phyloP scores from a whole-genome alignment of 1,140 invertebrate species.

The Drosophila erecta region DNA sequence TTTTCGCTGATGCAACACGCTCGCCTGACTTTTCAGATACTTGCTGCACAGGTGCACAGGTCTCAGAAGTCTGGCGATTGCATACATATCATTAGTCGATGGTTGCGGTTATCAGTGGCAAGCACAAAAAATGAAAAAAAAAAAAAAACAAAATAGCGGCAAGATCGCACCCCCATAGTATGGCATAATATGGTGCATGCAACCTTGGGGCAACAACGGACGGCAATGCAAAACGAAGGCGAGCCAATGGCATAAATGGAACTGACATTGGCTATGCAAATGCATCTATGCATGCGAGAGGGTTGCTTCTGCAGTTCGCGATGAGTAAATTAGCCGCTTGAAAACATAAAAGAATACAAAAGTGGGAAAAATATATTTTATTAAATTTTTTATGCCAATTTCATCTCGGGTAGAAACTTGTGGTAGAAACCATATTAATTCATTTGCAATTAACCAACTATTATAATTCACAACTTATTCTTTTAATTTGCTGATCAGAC shows the following conservation, averaged over 20 bases:
- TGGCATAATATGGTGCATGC: constrained; percentile 64
- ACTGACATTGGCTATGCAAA: constrained; percentile 68
- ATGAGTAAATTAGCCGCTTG: not conserved
- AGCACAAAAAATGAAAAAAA: not conserved
- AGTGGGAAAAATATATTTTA: not conserved
- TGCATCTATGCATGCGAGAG: constrained; percentile 58
- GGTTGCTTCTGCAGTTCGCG: constrained; percentile 13
- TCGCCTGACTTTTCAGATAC: constrained; percentile 4
- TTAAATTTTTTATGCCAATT: too few species aligned
- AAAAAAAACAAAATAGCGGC: constrained; percentile 20
- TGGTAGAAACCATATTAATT: too few species aligned
- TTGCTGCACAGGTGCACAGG: not conserved
- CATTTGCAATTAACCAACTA: too few species aligned
- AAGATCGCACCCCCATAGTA: constrained; percentile 70
- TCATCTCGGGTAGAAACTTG: too few species aligned
- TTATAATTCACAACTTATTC: too few species aligned
- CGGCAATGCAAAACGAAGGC: constrained; percentile 55
- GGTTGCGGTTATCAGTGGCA: constrained; percentile 38
- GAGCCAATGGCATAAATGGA: constrained; percentile 63
- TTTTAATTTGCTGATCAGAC: too few species aligned
- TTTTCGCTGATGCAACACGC: constrained; percentile 25
- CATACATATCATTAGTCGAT: constrained; percentile 15
- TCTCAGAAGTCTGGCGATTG: not conserved
- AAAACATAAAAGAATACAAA: too few species aligned
- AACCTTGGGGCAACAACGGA: constrained; percentile 63